Evolutionary conservation across 2,888 invertebrate species (phyloP).

Genomic region (Micropterix aruncella): DNA sequence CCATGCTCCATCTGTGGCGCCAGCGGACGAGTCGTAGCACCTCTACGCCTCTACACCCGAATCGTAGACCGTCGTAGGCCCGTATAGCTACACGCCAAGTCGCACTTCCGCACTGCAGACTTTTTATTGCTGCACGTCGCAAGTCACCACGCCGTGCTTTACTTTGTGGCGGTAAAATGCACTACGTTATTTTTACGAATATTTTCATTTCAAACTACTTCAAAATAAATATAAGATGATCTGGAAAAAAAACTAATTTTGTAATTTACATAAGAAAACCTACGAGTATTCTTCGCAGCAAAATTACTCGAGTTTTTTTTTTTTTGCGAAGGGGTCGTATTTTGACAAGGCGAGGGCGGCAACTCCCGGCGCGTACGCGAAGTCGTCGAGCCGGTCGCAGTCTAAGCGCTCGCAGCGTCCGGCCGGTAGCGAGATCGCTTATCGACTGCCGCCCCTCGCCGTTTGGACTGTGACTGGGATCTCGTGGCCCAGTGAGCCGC

Average conservation of each 20-base stretch:
- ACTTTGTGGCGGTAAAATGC: no score
- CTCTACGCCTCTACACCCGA: neutral
- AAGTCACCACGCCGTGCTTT: neutral
- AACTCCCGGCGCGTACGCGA: neutral
- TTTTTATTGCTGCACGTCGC: neutral
- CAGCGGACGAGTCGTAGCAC: neutral
- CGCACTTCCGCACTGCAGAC: neutral
- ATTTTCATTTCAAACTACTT: no score
- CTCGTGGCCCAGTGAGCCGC: neutral
- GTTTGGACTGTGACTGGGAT: neutral
- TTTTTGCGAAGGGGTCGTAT: no score
- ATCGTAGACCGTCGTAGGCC: neutral
- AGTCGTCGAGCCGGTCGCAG: neutral
- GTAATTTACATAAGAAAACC: no score
- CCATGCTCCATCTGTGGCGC: neutral
- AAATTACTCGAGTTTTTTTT: no score
- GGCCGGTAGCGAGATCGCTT: slow-evolving; percentile 9
- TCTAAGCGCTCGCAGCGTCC: slow-evolving; percentile 1
- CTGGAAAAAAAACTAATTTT: no score
- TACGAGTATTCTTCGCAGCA: no score
- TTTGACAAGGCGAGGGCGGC: neutral
- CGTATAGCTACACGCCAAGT: neutral
- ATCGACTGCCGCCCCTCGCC: slow-evolving; percentile 9
- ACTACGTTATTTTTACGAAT: no score
- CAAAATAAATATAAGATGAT: no score